Percentiles rank a stretch among this genome's conserved stretches.
Conservation (phyloP, 2,888 invertebrate genomes). For the Geotrupes spiniger region DNA sequence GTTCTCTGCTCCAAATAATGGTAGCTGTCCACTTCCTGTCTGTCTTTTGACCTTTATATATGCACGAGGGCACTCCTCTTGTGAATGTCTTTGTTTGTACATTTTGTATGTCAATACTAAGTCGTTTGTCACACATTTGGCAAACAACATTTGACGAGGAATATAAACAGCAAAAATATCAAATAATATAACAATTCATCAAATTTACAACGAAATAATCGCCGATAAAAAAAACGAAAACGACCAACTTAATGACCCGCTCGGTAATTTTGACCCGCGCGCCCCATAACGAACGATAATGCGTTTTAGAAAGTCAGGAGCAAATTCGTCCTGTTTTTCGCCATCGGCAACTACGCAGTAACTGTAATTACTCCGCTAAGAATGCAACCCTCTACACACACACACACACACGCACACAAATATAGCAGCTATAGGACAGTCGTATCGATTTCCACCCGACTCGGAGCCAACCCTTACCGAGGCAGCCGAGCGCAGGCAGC, state of each 20-base stretch:
- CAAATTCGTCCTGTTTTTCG: constrained; percentile 17
- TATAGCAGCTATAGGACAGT: constrained; percentile 22
- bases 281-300: constrained; percentile 4
- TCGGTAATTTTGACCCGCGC: not conserved
- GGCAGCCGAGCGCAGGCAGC: not conserved
- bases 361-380: constrained; percentile 37
- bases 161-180: not conserved
- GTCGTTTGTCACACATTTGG: too few relatives aligned
- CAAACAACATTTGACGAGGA: too few relatives aligned
- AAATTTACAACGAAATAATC: not conserved
- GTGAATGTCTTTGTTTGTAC: too few relatives aligned
- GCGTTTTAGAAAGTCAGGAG: constrained; percentile 7
- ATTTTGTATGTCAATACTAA: too few relatives aligned
- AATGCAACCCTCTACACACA: constrained; percentile 34
- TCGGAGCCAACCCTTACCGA: not conserved
- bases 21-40: too few relatives aligned
- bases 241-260: constrained; percentile 5
- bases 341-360: constrained; percentile 35
- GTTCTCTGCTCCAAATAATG: too few relatives aligned
- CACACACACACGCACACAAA: constrained; percentile 27
- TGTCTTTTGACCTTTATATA: too few relatives aligned
- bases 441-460: constrained; percentile 11
- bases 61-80: too few relatives aligned
- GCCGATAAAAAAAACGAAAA: not conserved
- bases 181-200: not conserved